Conservation (phyloP, 2,113 vertebrate species). For the Agapornis roseicollis region DNA sequence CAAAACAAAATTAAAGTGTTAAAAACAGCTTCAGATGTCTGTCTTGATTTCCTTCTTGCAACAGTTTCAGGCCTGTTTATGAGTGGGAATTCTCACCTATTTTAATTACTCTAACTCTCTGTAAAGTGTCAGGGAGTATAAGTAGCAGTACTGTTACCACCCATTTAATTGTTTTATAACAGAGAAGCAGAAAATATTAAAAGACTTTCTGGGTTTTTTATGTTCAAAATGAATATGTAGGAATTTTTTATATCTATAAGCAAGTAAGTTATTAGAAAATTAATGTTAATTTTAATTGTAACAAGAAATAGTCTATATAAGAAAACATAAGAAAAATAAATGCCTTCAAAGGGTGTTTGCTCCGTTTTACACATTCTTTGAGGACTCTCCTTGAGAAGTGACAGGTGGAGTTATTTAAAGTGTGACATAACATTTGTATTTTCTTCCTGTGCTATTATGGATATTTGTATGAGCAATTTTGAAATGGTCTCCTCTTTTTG, state of each 20-base stretch:
- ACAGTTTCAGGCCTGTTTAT: neutral
- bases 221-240: neutral
- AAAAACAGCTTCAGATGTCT: neutral
- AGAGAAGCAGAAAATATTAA: neutral
- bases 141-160: neutral
- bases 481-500: neutral
- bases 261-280: neutral
- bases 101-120: neutral
- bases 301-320: neutral
- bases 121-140: neutral
- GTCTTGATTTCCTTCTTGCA: neutral
- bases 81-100: neutral
- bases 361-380: neutral
- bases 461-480: neutral
- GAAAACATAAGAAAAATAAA: neutral
- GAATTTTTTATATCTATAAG: neutral
- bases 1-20: neutral
- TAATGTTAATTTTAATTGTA: neutral
- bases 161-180: neutral
- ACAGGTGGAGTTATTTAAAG: neutral
- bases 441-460: neutral
- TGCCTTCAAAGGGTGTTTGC: neutral
- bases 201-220: fast-evolving
- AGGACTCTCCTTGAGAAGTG: neutral
- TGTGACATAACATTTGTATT: neutral